A percentile compares a stretch with the other conserved stretches of the same genome.
These are phyloP conservation scores for Zaprionus camerounensis DNA, from an alignment of 1,140 invertebrate species.

Conservation along the genomic window DNA sequence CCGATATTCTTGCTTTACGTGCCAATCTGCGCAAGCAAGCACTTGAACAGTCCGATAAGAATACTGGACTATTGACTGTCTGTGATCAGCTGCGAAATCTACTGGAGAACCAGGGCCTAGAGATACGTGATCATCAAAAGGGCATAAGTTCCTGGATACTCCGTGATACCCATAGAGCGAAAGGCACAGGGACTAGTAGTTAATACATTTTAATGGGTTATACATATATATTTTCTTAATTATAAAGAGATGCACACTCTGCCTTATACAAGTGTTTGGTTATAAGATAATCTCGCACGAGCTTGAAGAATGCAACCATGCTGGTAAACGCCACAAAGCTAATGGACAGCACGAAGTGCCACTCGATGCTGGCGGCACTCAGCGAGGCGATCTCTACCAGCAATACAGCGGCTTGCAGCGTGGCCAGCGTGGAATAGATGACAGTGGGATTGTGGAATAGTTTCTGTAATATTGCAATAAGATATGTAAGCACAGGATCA, in stretches of 20 bases:
- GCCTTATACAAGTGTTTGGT: slow-evolving; percentile 92
- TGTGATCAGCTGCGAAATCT: slow-evolving; percentile 90
- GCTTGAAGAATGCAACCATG: slow-evolving; percentile 95
- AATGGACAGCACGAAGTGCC: slow-evolving; percentile 96
- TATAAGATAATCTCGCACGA: slow-evolving; percentile 93
- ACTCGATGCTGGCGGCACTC: slow-evolving; percentile 90
- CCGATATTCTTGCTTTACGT: slow-evolving; percentile 88
- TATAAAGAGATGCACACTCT: slow-evolving; percentile 87
- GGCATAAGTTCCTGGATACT: slow-evolving; percentile 85
- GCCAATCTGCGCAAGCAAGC: slow-evolving; percentile 86
- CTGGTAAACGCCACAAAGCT: slow-evolving; percentile 94
- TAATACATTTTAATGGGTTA: not conserved
- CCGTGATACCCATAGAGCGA: slow-evolving; percentile 11
- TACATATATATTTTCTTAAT: slow-evolving; percentile 15
- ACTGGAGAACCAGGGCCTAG: slow-evolving; percentile 87
- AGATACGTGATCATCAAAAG: slow-evolving; percentile 87
- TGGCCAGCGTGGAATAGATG: slow-evolving; percentile 90
- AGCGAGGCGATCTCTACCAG: slow-evolving; percentile 91
- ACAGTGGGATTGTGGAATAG: slow-evolving; percentile 95
- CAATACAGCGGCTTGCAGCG: slow-evolving; percentile 90
- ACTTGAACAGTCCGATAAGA: slow-evolving; percentile 84
- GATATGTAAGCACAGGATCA: not conserved
- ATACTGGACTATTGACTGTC: slow-evolving; percentile 87
- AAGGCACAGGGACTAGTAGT: slow-evolving; percentile 1
- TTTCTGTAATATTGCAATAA: slow-evolving; percentile 86